Conservation (phyloP, 2,888 invertebrate genomes). For the Pterostichus madidus region DNA sequence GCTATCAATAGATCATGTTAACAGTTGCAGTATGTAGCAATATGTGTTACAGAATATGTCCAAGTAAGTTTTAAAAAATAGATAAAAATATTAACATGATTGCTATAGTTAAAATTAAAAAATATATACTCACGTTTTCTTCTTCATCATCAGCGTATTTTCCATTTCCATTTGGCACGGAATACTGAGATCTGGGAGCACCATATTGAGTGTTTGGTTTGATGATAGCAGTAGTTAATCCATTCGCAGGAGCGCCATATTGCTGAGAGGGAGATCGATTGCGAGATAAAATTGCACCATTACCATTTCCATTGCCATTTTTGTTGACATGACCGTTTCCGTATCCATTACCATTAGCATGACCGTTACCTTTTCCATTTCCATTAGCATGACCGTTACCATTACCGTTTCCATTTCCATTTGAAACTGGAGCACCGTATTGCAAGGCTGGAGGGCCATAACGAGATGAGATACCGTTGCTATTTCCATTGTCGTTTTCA, state of each 20-base stretch:
- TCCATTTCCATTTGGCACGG: slow-evolving; percentile 61
- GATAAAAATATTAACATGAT: too few relatives aligned
- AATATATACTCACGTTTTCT: slow-evolving; percentile 20
- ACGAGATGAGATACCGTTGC: slow-evolving; percentile 70
- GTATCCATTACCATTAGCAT: slow-evolving; percentile 69
- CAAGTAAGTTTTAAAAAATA: too few relatives aligned
- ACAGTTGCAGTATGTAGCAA: too few relatives aligned
- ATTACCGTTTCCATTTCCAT: slow-evolving; percentile 70
- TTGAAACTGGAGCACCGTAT: slow-evolving; percentile 68
- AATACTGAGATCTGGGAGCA: slow-evolving; percentile 48
- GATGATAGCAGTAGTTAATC: slow-evolving; percentile 70
- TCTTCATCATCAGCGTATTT: slow-evolving; percentile 54
- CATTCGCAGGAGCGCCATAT: slow-evolving; percentile 39
- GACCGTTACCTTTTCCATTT: slow-evolving; percentile 51
- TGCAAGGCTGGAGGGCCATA: slow-evolving; percentile 69
- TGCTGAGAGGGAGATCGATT: slow-evolving; percentile 70
- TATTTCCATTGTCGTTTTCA: slow-evolving; percentile 20
- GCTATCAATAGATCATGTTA: too few relatives aligned
- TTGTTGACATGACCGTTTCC: slow-evolving; percentile 68
- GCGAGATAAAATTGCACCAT: slow-evolving; percentile 57
- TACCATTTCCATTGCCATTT: slow-evolving; percentile 62
- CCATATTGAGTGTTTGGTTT: slow-evolving; percentile 68
- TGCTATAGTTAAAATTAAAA: not conserved
- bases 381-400: slow-evolving; percentile 68
- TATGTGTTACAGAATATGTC: not conserved